Conservation (phyloP, 2,797 vertebrate species). For the Scyliorhinus canicula region DNA sequence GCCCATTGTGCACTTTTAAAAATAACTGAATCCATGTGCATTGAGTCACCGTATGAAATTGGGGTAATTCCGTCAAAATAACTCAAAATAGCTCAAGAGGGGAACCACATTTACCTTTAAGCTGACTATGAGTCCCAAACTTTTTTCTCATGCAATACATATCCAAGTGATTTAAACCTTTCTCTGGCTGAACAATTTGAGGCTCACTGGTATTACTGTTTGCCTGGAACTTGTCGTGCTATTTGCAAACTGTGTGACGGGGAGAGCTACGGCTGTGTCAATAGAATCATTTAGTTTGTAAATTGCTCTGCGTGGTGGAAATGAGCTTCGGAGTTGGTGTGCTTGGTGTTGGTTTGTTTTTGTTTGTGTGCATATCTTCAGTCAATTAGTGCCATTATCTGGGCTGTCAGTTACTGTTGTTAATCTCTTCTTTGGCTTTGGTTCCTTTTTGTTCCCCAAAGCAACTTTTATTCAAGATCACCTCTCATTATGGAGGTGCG, state of each 20-base stretch:
- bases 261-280: no score
- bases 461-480: background rate
- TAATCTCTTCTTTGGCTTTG: background rate
- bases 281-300: background rate
- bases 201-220: background rate
- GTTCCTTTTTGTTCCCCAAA: background rate
- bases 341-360: no score
- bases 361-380: no score
- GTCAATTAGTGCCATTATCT: no score
- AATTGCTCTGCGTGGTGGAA: background rate
- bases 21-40: background rate
- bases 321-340: background rate
- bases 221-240: no score
- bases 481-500: no score
- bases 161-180: background rate
- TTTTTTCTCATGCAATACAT: no score
- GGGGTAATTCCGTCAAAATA: no score
- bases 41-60: no score
- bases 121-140: no score
- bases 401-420: no score
- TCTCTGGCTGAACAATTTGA: background rate
- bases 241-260: background rate
- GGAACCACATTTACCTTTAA: background rate
- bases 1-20: background rate
- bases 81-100: background rate